Percentiles rank a stretch among this genome's conserved stretches.
Conservation (phyloP, 2,113 vertebrate species). For the Scortum barcoo region DNA sequence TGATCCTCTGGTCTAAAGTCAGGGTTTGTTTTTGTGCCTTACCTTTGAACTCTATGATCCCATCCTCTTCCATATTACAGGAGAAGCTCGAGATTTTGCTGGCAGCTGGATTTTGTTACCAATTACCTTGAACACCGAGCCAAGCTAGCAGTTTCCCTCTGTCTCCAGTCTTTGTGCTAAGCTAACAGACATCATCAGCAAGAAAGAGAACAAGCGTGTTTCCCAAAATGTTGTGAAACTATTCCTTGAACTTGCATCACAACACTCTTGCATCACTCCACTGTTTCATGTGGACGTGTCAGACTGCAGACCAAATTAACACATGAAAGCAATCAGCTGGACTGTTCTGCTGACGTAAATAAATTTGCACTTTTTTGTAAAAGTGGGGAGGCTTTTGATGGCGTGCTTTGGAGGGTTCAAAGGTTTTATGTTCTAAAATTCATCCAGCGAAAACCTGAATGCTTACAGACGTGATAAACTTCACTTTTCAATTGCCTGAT, state of each 20-base stretch:
- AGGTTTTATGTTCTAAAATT: too few relatives aligned
- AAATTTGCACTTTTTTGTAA: too few relatives aligned
- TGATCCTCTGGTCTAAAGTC: neutral
- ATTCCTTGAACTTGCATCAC: too few relatives aligned
- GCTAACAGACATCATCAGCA: neutral
- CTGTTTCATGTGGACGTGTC: too few relatives aligned
- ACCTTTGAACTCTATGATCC: neutral
- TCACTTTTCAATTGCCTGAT: too few relatives aligned
- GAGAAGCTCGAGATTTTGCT: neutral
- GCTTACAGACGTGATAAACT: neutral
- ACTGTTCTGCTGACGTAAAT: neutral
- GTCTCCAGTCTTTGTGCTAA: neutral
- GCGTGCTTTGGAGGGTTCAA: too few relatives aligned
- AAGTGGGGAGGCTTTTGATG: too few relatives aligned
- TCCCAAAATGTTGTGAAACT: too few relatives aligned
- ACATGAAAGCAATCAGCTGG: neutral
- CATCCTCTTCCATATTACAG: neutral
- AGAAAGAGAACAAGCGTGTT: neutral
- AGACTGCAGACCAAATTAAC: neutral
- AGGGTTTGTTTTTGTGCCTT: neutral
- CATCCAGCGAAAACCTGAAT: too few relatives aligned
- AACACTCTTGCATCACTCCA: too few relatives aligned
- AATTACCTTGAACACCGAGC: too few relatives aligned
- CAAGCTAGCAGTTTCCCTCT: neutral
- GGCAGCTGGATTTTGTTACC: neutral